Base-by-base conservation (phyloP, 2,888 invertebrate species). In the Himalopsyche japonica region DNA sequence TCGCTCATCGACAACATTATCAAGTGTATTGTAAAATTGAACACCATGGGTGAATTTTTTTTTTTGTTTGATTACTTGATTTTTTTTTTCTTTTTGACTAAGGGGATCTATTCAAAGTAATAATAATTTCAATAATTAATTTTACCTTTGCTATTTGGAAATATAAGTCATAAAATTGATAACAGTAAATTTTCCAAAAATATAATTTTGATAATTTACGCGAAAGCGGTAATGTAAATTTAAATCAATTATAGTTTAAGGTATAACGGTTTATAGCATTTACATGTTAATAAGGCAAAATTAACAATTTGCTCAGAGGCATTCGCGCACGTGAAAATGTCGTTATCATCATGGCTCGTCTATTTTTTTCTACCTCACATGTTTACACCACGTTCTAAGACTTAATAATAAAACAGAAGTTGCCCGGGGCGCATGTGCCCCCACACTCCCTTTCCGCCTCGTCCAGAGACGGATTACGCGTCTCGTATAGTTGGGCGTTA, bases 241-340 rank as follows among this genome's bases (percentile, higher is more conserved):
- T 70, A 70, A 70, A 70, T 70, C 70, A 70, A 70, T 70, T 70
- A 70, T 70, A 70, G 70, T 30, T 70, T 70, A 15, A 30, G 70
- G 15, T 24, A 70, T 70, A 24, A 70, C 70, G 70, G 70, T 70
- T 27, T 27, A 70, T 70, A 70, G 10, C 70, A 70, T 70, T 70
- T 70, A 70, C 70, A 70, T 70, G 30, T 70, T 70, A 70, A 70
- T 70, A 70, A 70, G 70, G 70, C 70, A 70, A 70, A 70, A 70
- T 70, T 70, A 70, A 70, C 70, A 70, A 70, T 70, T 70, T 70
- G 70, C 70, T 30, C 30, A 27, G 30, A 70, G 70, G 70, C 70
- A 70, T 76, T 80, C 78, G 90, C 90, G 92, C 91, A 92, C 91
- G 87, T 70, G 82, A 32, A 49, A 48, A 80, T 48, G 47, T 49